Percentiles rank a stretch among this genome's conserved stretches.
Conservation (phyloP, 2,888 invertebrate genomes). For the Drosophila testacea region DNA sequence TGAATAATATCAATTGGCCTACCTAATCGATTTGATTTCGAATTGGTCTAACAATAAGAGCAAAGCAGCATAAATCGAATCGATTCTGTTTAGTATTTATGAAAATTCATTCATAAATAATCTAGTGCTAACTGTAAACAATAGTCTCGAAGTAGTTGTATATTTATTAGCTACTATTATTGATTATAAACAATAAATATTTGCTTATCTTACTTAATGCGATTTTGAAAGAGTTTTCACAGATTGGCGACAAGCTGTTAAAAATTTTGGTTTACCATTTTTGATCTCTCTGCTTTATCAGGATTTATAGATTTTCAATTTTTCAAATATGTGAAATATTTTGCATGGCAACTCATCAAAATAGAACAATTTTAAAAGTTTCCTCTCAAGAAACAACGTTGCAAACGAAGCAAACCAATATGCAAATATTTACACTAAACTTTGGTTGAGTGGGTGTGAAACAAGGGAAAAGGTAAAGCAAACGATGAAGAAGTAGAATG, state of each 20-base stretch:
- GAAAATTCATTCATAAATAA: conserved; percentile 64
- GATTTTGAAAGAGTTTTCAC: conserved; percentile 60
- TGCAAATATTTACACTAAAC: conserved; percentile 65
- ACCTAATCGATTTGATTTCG: conserved; percentile 39
- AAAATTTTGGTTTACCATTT: conserved; percentile 8
- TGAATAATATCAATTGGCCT: conserved; percentile 36
- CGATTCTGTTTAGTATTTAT: conserved; percentile 57
- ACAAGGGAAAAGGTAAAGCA: conserved; percentile 31
- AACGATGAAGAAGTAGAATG: neutral
- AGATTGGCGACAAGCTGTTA: conserved; percentile 55
- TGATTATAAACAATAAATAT: conserved; percentile 54
- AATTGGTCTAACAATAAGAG: conserved; percentile 8
- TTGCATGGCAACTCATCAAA: conserved; percentile 35
- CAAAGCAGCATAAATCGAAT: conserved; percentile 16
- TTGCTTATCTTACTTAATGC: conserved; percentile 41
- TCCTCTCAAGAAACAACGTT: conserved; percentile 9
- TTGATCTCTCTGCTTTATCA: neutral
- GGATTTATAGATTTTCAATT: neutral
- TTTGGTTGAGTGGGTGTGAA: conserved; percentile 49
- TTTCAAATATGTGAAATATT: neutral
- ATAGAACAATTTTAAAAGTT: neutral
- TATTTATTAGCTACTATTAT: conserved; percentile 57
- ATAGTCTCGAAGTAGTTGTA: conserved; percentile 19
- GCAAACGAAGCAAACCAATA: conserved; percentile 39
- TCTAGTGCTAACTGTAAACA: conserved; percentile 48